Evolutionary conservation across 2,888 invertebrate species (phyloP).

Genomic region (Ditylenchus weischeri): DNA sequence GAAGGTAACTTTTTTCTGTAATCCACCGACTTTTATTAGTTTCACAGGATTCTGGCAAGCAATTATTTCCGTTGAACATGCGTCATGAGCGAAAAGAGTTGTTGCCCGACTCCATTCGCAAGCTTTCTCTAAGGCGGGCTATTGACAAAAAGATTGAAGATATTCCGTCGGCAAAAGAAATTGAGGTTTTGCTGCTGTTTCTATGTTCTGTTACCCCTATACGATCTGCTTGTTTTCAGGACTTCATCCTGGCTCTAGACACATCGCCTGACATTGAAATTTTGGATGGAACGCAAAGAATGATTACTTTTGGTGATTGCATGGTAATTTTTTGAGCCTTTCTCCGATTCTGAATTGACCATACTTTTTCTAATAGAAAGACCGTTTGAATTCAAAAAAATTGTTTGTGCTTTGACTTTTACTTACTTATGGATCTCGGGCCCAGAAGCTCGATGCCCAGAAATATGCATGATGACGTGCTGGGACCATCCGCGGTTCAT

Average conservation of each 20-base stretch:
- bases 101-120: constrained; percentile 14
- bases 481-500: too few species aligned
- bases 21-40: too few species aligned
- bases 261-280: constrained; percentile 14
- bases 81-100: constrained; percentile 11
- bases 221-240: background rate
- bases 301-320: constrained; percentile 7
- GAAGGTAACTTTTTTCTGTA: background rate
- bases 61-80: too few species aligned
- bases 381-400: too few species aligned
- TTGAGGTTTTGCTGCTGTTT: constrained; percentile 3
- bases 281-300: constrained; percentile 13
- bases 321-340: constrained; percentile 4
- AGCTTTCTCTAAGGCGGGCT: background rate
- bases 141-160: constrained; percentile 9
- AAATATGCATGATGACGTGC: too few species aligned
- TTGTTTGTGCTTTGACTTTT: too few species aligned
- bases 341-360: too few species aligned
- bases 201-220: too few species aligned
- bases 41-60: too few species aligned
- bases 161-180: constrained; percentile 10
- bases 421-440: too few species aligned
- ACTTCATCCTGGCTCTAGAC: constrained; percentile 7
- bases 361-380: too few species aligned
- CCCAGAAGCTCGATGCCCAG: too few species aligned